Percentiles rank a stretch among this genome's conserved stretches.
phyloP scores from a whole-genome alignment of 2,113 vertebrate genomes.

The Sphaerodactylus townsendi region DNA sequence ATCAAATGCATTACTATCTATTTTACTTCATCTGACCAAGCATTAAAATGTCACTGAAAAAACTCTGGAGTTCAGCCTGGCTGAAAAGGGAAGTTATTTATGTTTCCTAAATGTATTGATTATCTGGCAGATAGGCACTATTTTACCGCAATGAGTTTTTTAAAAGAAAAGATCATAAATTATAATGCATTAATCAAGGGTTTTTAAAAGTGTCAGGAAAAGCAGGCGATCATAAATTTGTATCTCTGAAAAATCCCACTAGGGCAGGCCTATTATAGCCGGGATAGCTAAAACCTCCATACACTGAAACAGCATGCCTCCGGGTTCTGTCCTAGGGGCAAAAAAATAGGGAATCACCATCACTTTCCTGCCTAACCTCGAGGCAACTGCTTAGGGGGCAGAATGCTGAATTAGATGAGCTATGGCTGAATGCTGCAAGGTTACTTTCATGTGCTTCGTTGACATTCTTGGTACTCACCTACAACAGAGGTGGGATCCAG shows the following conservation, averaged over 20 bases:
- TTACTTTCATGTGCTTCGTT: too few species aligned
- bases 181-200: neutral
- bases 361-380: neutral
- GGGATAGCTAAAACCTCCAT: neutral
- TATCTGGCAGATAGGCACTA: slow-evolving; percentile 14
- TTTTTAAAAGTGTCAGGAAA: neutral
- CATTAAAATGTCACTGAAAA: slow-evolving; percentile 3
- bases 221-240: neutral
- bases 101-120: slow-evolving; percentile 10
- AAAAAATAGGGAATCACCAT: neutral
- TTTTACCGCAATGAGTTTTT: slow-evolving; percentile 20
- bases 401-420: neutral
- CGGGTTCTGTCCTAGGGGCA: neutral
- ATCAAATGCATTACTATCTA: slow-evolving; percentile 25
- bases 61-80: neutral
- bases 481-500: too few species aligned
- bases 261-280: neutral
- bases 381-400: neutral
- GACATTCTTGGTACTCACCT: neutral
- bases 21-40: slow-evolving; percentile 6
- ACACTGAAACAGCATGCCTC: neutral
- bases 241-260: neutral
- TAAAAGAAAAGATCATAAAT: neutral
- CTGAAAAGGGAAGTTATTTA: slow-evolving; percentile 16
- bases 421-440: too few species aligned